Conservation (phyloP, 2,888 invertebrate genomes). For the Catocala sponsa region DNA sequence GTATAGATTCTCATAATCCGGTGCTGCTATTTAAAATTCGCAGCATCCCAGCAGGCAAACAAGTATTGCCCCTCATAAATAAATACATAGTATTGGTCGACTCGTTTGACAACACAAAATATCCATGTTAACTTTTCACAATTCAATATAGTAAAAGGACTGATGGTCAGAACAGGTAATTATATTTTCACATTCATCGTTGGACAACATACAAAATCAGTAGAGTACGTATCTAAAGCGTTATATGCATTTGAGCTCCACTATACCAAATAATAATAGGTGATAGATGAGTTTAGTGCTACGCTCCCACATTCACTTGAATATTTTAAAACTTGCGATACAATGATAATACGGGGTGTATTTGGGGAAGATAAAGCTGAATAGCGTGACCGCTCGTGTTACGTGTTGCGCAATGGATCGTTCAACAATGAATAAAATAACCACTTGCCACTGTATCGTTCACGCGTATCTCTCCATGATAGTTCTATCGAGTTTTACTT, state of each 20-base stretch:
- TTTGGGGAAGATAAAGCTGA: conserved; percentile 45
- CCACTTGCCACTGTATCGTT: conserved; percentile 16
- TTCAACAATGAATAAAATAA: conserved; percentile 55
- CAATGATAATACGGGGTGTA: conserved; percentile 26
- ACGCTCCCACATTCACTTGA: conserved; percentile 38
- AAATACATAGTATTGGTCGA: too few relatives aligned
- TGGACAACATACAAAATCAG: too few relatives aligned
- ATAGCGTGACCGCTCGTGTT: conserved; percentile 59
- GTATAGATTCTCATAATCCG: too few relatives aligned
- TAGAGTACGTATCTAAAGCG: neutral
- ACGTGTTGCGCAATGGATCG: conserved; percentile 40
- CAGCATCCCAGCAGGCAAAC: too few relatives aligned
- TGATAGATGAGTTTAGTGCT: conserved; percentile 36
- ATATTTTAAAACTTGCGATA: conserved; percentile 41
- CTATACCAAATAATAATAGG: conserved; percentile 35
- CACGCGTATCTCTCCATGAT: neutral
- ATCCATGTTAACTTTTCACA: neutral
- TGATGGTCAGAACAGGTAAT: neutral
- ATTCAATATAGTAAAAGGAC: neutral
- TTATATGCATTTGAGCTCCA: conserved; percentile 2
- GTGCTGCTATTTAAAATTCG: too few relatives aligned
- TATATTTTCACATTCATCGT: too few relatives aligned
- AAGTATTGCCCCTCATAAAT: too few relatives aligned
- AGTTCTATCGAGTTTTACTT: neutral
- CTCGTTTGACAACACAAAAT: too few relatives aligned